Evolutionary conservation across 23 tunicate species (phyloP), one percentile per base, ranked within the genome.

Genomic region (Ascidia mentula): DNA sequence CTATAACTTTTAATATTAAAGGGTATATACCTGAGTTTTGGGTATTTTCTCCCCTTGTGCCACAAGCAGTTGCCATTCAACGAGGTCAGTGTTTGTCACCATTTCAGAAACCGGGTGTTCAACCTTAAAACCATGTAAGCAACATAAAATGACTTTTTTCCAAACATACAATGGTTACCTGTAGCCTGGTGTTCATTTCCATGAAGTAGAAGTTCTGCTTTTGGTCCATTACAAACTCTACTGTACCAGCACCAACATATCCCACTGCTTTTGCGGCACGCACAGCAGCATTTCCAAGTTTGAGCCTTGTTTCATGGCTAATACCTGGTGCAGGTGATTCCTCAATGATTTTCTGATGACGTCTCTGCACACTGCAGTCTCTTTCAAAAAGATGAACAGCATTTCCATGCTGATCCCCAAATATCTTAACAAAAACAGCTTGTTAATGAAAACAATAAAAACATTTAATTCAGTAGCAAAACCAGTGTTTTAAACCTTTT

Each of bases 131-230:
- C n/a, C n/a, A n/a, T n/a, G n/a, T n/a, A n/a, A n/a, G n/a, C n/a
- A n/a, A n/a, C n/a, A n/a, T n/a, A n/a, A 53, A 53, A 53, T 6
- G 12, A 53, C 24, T 53, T 53, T 9, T 5, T 53, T 69, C 15
- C 33, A 17, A 69, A 31, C 72, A 12, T 8, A 34, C 22, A 74
- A 28, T 18, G 12, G 40, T 32, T 30, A 82, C 92, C 83, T 94
- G 98, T 31, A 94, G 71, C 72, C 98, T 72, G 7, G 98, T 94
- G 76, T 94, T 94, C 98, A 94, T 94, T 71, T 94, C 98, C 98
- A 94, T 94, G 72, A 94, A 94, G 77, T 84, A 94, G 65, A 94
- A 94, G 75, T 94, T 94, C 73, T 94, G 87, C 5, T 89, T 42
- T n/a, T 86, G 84, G 37, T 94, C 98, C 98, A 94, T 88, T 8